Evolutionary conservation across 2,888 invertebrate species (phyloP), one percentile per base, ranked within the genome.

Genomic region (Chironomus tentans): DNA sequence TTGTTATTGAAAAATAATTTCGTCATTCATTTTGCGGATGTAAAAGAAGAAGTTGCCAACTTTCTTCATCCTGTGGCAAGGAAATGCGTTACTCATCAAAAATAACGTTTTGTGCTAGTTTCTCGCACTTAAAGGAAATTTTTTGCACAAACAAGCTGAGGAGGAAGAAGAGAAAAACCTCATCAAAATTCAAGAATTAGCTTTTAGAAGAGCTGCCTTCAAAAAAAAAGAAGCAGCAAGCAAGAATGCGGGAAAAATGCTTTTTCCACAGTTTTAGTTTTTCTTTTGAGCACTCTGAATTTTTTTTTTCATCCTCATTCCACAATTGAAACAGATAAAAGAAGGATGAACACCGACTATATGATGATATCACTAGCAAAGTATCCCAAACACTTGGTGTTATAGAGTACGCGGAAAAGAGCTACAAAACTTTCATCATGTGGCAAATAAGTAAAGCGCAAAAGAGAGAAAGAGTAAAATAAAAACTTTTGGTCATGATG

Each of bases 111-210:
- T 56, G 7, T 56, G n/a, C 56, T 15, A 18, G 7, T 56, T 50
- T 18, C 15, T 56, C 18, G 56, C 56, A 38, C 38, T 7, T 18
- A 15, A 56, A 56, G 56, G 56, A 56, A 18, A 56, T 18, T 56
- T 15, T 56, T 56, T 56, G 15, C 56, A 56, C 56, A 56, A 56
- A 56, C 56, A 56, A 56, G n/a, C n/a, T n/a, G n/a, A n/a, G 56
- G 38, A 56, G n/a, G 6, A 18, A 18, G 56, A 56, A 18, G 56
- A 56, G 56, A 62, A 62, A 56, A 72, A 72, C 62, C 72, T 72
- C 72, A 72, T 72, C 72, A 24, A 62, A 72, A 72, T 72, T 72
- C 72, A 50, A 72, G 62, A 72, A 72, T 72, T 62, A 72, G 62
- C 72, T 72, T 62, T 56, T 18, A 56, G 56, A 50, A 50, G n/a